phyloP scores from a whole-genome alignment of 1,140 invertebrate genomes.

The Thaumatotibia leucotreta region DNA sequence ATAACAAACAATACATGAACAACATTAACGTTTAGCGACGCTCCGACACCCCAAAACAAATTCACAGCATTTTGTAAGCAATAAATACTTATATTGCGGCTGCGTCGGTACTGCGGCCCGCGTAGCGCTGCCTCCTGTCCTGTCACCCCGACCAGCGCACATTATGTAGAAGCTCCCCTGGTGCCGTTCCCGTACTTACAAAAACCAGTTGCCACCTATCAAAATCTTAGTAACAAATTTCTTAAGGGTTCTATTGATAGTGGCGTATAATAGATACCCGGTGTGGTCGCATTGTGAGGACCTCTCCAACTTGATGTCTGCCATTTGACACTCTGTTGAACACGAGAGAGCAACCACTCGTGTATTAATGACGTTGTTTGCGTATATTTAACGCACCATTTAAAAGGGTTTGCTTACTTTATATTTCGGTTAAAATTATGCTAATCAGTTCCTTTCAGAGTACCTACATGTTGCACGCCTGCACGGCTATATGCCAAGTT shows the following conservation, averaged over 20 bases:
- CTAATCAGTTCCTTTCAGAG: constrained; percentile 41
- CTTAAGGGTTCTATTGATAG: constrained; percentile 57
- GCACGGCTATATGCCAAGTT: constrained; percentile 11
- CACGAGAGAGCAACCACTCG: constrained; percentile 41
- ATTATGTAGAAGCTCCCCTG: constrained; percentile 32
- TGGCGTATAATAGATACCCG: constrained; percentile 42
- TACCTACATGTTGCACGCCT: no score
- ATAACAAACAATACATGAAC: constrained; percentile 38
- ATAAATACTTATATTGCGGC: constrained; percentile 41
- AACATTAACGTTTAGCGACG: constrained; percentile 39
- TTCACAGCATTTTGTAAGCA: constrained; percentile 36
- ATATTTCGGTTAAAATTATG: constrained; percentile 53
- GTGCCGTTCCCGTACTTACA: constrained; percentile 21
- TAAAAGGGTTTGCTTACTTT: constrained; percentile 54
- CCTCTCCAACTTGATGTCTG: constrained; percentile 46
- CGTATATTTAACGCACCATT: constrained; percentile 63
- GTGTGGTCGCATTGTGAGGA: constrained; percentile 49
- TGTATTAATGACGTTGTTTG: constrained; percentile 56
- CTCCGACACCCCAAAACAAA: constrained; percentile 50
- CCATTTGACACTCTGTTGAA: constrained; percentile 44
- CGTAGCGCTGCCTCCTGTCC: no score
- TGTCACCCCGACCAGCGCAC: constrained; percentile 21
- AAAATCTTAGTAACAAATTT: constrained; percentile 65
- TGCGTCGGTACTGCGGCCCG: constrained; percentile 21
- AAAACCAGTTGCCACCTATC: constrained; percentile 50